Base-by-base conservation (phyloP, 2,797 vertebrate genomes). In the Hippocampus kuda region DNA sequence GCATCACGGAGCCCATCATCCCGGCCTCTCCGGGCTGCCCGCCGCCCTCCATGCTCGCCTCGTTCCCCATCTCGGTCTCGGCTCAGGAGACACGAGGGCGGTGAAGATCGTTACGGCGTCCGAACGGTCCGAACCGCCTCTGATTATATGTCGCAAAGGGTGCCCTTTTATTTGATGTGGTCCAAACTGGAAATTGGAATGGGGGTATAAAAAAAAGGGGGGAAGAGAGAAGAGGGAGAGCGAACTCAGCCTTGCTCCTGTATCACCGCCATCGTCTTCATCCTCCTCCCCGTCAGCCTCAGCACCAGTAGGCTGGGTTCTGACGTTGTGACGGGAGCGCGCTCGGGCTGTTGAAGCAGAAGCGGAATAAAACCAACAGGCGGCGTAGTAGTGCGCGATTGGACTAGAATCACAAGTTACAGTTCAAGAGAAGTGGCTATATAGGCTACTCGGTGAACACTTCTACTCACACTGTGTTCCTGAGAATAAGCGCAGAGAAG, bases 31-130 rank as follows among this genome's bases (percentile, higher is more conserved):
- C 88, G 65, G 85, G 86, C 75, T 85, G 85, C 75, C 86, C 90
- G 76, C 87, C 89, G 75, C 89, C 91, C 86, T 93, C 91, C 83
- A 91, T 85, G 87, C 91, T 93, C 81, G 88, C 91, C 85, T 93
- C 91, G 85, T 93, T 93, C 79, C 91, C 91, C 91, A 93, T 93
- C 81, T 83, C 83, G 71, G 75, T 93, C 81, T 84, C 83, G 71
- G 76, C 79, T 84, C 74, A 24, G 79, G 85, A 85, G 85, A 83
- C 81, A 75, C 78, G 77, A 73, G 83, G 79, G 82, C 78, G 78
- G 72, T 46, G 84, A 74, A 76, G 74, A 78, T 65, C 53, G n/a
- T 2, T 77, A 67, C 70, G 42, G 26, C 49, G 2, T 26, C 74
- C 60, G 79, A 73, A 72, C 74, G 73, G 61, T 60, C 68, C 49